Conservation (phyloP, 2,113 vertebrate species). For the Gavia stellata region DNA sequence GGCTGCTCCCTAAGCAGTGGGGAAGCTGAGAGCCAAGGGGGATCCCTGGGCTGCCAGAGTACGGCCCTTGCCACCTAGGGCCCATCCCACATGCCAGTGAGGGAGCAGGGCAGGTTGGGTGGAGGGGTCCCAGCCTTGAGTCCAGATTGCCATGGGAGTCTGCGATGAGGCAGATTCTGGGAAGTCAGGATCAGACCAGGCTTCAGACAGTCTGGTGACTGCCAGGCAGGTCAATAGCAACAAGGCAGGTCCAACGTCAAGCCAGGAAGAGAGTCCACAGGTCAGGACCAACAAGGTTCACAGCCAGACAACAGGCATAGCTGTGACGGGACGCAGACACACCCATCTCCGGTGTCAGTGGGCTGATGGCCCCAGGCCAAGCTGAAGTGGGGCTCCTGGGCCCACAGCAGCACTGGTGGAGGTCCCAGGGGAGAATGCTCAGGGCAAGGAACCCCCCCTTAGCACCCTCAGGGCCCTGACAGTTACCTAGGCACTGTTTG, state of each 20-base stretch:
- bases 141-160: neutral
- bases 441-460: neutral
- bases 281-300: neutral
- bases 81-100: neutral
- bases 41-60: neutral
- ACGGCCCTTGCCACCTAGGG: neutral
- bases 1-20: neutral
- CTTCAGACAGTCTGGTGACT: neutral
- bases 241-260: neutral
- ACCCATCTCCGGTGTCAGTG: neutral
- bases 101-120: neutral
- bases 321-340: neutral
- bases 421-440: neutral
- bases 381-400: neutral
- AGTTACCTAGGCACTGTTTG: neutral
- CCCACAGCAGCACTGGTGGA: neutral
- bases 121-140: fast-evolving
- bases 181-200: neutral
- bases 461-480: neutral
- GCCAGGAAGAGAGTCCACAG: neutral
- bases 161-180: neutral
- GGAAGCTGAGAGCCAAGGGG: neutral
- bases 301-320: neutral
- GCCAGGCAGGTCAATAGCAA: neutral
- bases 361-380: neutral